A percentile compares a stretch with the other conserved stretches of the same genome.
Evolutionary conservation across 2,888 invertebrate genomes (phyloP).

Genomic region (Apantesis nais): DNA sequence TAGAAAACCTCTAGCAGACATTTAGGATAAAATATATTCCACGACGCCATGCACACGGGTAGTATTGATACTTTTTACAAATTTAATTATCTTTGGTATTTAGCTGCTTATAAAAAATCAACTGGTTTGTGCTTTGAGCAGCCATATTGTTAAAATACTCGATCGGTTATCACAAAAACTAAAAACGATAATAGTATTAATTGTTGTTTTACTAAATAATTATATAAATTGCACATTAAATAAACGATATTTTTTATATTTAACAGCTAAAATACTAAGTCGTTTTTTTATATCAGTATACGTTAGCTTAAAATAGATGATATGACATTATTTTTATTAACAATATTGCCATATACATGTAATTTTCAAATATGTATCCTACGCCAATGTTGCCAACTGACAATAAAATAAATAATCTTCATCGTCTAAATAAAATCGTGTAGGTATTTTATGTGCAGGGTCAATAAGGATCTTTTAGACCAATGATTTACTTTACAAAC

Average conservation of each 20-base stretch:
- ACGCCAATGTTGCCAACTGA: neutral
- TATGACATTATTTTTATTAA: neutral
- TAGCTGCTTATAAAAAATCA: neutral
- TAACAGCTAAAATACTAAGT: neutral
- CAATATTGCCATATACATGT: neutral
- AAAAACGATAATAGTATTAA: neutral
- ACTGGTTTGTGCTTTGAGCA: neutral
- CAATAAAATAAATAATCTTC: neutral
- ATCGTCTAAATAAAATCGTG: neutral
- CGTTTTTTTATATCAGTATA: too few species aligned
- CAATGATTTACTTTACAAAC: neutral
- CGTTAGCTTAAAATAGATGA: neutral
- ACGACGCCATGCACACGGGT: conserved; percentile 38
- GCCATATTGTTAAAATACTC: conserved; percentile 1
- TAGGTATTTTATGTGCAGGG: neutral
- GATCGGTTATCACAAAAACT: neutral
- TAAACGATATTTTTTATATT: neutral
- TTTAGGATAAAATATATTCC: conserved; percentile 49
- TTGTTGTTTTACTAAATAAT: neutral
- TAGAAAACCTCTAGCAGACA: conserved; percentile 56
- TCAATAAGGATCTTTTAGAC: neutral
- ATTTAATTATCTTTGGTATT: conserved; percentile 1
- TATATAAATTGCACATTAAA: neutral
- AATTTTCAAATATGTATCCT: neutral
- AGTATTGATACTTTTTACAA: conserved; percentile 11